These are phyloP conservation scores for Amaurobius ferox DNA, from an alignment of 2,888 invertebrate genomes.

Conservation along the genomic window DNA sequence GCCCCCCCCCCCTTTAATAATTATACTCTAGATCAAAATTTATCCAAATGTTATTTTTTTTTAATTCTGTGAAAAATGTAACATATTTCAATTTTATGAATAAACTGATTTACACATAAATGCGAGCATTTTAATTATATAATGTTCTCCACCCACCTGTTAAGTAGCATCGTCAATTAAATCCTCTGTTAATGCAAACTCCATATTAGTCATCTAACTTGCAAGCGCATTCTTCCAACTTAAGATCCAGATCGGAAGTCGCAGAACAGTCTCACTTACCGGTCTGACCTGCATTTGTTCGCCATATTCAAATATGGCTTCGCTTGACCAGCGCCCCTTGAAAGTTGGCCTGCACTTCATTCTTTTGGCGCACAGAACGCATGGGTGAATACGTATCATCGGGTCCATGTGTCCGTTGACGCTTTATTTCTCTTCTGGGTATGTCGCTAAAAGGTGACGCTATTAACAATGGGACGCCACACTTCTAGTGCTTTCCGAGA, in stretches of 20 bases:
- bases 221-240: not conserved
- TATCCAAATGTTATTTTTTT: too few species aligned
- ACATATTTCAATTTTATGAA: too few species aligned
- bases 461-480: not conserved
- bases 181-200: not conserved
- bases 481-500: not conserved
- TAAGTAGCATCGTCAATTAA: not conserved
- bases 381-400: slow-evolving; percentile 4
- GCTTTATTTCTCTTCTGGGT: not conserved
- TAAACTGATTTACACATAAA: too few species aligned
- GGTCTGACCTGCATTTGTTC: slow-evolving; percentile 52
- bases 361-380: slow-evolving; percentile 1
- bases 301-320: slow-evolving; percentile 47
- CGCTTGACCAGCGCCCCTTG: slow-evolving; percentile 66
- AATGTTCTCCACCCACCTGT: too few species aligned
- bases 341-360: slow-evolving; percentile 31
- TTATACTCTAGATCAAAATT: too few species aligned
- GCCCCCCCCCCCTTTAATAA: too few species aligned
- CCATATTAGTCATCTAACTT: not conserved
- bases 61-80: too few species aligned
- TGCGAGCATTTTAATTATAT: too few species aligned
- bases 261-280: not conserved
- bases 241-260: not conserved
- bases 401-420: not conserved
- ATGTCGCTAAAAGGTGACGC: slow-evolving; percentile 26